Evolutionary conservation across 2,888 invertebrate species (phyloP).

Genomic region (Zonitis immaculata): DNA sequence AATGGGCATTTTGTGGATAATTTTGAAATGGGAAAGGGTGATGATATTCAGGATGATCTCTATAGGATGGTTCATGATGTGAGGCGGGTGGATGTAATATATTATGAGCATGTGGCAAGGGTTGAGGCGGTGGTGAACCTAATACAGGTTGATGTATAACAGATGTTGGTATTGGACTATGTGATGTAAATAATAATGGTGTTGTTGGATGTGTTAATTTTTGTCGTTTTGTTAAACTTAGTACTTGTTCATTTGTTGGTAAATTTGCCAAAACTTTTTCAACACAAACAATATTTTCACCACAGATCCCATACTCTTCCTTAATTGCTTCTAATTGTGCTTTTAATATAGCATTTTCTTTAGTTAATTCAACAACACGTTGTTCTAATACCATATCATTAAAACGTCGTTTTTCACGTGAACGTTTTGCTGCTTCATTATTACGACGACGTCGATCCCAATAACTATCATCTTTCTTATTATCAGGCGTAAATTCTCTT

Average conservation of each 20-base stretch:
- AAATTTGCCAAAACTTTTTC: slow-evolving; percentile 84
- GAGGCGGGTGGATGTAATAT: slow-evolving; percentile 38
- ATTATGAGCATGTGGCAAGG: slow-evolving; percentile 50
- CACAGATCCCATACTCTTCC: slow-evolving; percentile 87
- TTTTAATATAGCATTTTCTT: slow-evolving; percentile 91
- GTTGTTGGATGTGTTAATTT: slow-evolving; percentile 50
- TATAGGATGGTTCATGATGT: slow-evolving; percentile 51
- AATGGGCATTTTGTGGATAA: slow-evolving; percentile 48
- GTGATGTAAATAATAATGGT: slow-evolving; percentile 55
- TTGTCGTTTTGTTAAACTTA: slow-evolving; percentile 75
- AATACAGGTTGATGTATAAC: slow-evolving; percentile 57
- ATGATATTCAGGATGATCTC: slow-evolving; percentile 50
- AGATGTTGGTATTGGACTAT: slow-evolving; percentile 56
- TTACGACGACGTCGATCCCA: slow-evolving; percentile 95
- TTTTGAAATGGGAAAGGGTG: slow-evolving; percentile 29
- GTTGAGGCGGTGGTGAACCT: slow-evolving; percentile 52
- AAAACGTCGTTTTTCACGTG: slow-evolving; percentile 92
- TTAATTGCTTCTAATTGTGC: slow-evolving; percentile 90
- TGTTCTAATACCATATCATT: slow-evolving; percentile 97
- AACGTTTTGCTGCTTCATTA: slow-evolving; percentile 95
- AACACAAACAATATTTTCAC: slow-evolving; percentile 79
- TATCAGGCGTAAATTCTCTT: slow-evolving; percentile 94
- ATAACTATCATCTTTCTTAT: slow-evolving; percentile 94
- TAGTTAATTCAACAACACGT: slow-evolving; percentile 87
- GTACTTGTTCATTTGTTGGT: slow-evolving; percentile 78